Base-by-base conservation (phyloP, 2,113 vertebrate genomes). In the Mobula birostris region DNA sequence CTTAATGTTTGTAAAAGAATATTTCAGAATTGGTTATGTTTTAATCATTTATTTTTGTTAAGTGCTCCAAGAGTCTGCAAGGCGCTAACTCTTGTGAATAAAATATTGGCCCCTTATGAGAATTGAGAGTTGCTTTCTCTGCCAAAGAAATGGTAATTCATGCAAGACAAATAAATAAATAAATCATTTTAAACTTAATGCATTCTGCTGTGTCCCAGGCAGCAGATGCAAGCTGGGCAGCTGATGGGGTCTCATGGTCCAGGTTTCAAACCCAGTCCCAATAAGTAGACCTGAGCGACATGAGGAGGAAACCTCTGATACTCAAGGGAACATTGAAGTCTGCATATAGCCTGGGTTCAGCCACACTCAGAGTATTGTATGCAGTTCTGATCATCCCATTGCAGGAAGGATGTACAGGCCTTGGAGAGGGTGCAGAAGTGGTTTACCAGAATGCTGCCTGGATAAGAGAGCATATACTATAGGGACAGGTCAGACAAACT, bases 21-120 rank as follows among this genome's bases (percentile, higher is more conserved):
- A 66, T 90, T 90, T 90, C 61, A 66, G 85, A 90, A 66, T 90
- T 66, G 58, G 85, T 90, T 90, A 66, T 63, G 61, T 66, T 90
- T 90, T 63, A 90, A 90, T 90, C 58, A 90, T 90, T 90, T 90
- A 90, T 90, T 90, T 90, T 66, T 66, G 85, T 90, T 90, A n/a
- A 66, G 58, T 88, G 85, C 29, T 88, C 61, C 85, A 29, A 66
- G 61, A 88, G 58, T 90, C 61, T 66, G 29, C 15, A n/a, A 90
- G 85, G n/a, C n/a, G 29, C 61, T 90, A 19, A 29, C 85, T 66
- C 58, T 90, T 90, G 61, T 68, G 61, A 90, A 90, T 90, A 90
- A 90, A 90, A 90, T 90, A 90, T 90, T 90, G 85, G 83, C 83
- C 83, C 56, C 83, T 87, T 61, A n/a, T 24, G 58, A 87, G 83